phyloP scores from a whole-genome alignment of 2,888 invertebrate genomes.

The Strigamia crassipes region DNA sequence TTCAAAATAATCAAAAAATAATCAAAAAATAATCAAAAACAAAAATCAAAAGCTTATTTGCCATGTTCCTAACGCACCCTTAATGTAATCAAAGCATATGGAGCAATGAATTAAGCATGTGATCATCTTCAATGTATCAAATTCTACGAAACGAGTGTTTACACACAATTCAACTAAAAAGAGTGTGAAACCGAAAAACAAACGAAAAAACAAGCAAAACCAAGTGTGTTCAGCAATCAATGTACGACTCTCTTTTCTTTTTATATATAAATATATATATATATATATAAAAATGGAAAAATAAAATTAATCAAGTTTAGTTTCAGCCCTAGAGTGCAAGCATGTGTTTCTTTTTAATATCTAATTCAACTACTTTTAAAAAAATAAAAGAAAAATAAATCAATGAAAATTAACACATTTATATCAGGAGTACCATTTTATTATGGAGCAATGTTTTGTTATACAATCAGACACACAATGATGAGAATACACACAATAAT shows the following conservation, averaged over 20 bases:
- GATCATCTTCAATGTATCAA: not conserved
- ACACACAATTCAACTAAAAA: not conserved
- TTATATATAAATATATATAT: not conserved
- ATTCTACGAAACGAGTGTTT: not conserved
- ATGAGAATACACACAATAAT: conserved; percentile 46
- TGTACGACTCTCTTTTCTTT: not conserved
- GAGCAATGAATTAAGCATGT: not conserved
- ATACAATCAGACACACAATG: conserved; percentile 46
- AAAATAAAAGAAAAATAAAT: not conserved
- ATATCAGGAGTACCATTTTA: conserved; percentile 46
- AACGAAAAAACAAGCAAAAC: conserved; percentile 25
- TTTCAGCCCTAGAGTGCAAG: conserved; percentile 46
- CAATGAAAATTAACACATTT: conserved; percentile 36
- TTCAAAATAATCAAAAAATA: not conserved
- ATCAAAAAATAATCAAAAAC: not conserved
- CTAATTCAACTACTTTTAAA: conserved; percentile 26
- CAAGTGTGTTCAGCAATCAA: conserved; percentile 17
- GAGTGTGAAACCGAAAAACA: not conserved
- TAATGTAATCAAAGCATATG: not conserved
- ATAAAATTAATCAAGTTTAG: conserved; percentile 30
- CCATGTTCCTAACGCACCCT: conserved; percentile 13
- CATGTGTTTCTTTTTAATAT: conserved; percentile 46
- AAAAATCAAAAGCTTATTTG: not conserved
- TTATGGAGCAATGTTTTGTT: conserved; percentile 44
- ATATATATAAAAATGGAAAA: conserved; percentile 6